These are phyloP conservation scores for Clarias pachynema DNA, from an alignment of 2,797 vertebrate genomes.

Conservation along the genomic window DNA sequence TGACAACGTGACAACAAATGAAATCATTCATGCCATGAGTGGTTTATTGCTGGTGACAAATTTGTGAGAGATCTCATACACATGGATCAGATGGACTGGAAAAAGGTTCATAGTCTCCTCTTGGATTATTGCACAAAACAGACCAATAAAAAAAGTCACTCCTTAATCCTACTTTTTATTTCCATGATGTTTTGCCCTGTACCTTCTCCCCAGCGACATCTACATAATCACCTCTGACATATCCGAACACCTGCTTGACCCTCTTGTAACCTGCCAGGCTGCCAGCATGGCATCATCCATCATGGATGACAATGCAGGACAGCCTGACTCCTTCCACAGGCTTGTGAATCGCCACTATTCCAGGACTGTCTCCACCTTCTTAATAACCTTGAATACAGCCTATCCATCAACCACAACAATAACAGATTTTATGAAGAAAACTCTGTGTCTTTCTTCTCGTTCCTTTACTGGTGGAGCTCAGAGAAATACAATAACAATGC, in stretches of 20 bases:
- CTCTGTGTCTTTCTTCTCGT: constrained; percentile 44
- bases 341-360: constrained; percentile 59
- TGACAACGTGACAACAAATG: constrained; percentile 4
- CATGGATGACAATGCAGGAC: constrained; percentile 30
- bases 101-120: neutral
- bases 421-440: constrained; percentile 58
- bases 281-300: constrained; percentile 62
- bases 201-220: constrained; percentile 16
- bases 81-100: neutral
- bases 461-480: constrained; percentile 22
- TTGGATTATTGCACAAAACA: neutral
- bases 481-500: constrained; percentile 69
- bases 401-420: constrained; percentile 58
- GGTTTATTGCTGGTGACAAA: neutral
- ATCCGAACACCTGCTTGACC: constrained; percentile 30
- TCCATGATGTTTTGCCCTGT: constrained; percentile 2
- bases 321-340: constrained; percentile 20
- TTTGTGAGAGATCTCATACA: neutral
- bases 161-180: neutral
- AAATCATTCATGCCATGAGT: neutral
- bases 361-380: constrained; percentile 50
- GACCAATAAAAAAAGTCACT: neutral
- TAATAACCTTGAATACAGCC: constrained; percentile 50
- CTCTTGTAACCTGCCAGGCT: constrained; percentile 12
- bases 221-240: constrained; percentile 35